A percentile compares a stretch with the other conserved stretches of the same genome.
Conservation (phyloP, 2,113 vertebrate species). For the Antechinus flavipes region DNA sequence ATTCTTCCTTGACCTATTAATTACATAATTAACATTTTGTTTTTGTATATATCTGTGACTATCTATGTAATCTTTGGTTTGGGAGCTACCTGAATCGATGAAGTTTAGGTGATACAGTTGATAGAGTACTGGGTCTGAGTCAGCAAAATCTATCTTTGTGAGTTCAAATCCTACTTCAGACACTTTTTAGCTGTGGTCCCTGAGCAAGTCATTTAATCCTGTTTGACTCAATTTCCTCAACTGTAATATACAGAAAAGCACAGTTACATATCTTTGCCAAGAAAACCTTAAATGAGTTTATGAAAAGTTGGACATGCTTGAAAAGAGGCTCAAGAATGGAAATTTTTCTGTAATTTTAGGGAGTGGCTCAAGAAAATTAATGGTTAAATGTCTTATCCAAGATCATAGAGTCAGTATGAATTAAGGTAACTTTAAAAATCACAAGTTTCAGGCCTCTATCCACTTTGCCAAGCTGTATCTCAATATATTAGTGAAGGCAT, state of each 20-base stretch:
- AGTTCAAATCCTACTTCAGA: background rate
- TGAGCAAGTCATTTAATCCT: background rate
- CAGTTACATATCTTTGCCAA: background rate
- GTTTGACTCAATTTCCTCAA: background rate
- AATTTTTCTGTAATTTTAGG: background rate
- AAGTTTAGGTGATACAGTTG: background rate
- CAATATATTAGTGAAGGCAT: background rate
- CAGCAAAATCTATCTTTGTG: background rate
- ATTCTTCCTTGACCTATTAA: background rate
- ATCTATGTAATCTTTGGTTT: background rate
- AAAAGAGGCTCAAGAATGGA: background rate
- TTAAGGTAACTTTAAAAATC: background rate
- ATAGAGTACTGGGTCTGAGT: background rate
- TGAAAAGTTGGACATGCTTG: background rate
- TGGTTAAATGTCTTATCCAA: background rate
- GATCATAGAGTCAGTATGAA: background rate
- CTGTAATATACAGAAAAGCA: background rate
- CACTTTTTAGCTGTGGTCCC: background rate
- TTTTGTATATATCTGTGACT: background rate
- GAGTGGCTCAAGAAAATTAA: background rate
- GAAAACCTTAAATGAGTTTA: background rate
- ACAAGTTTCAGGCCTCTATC: background rate
- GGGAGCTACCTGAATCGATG: background rate
- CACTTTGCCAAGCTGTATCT: background rate
- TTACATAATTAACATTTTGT: background rate